These are phyloP conservation scores for Campylomormyrus tamandua DNA, from an alignment of 2,113 vertebrate species.

Conservation along the genomic window DNA sequence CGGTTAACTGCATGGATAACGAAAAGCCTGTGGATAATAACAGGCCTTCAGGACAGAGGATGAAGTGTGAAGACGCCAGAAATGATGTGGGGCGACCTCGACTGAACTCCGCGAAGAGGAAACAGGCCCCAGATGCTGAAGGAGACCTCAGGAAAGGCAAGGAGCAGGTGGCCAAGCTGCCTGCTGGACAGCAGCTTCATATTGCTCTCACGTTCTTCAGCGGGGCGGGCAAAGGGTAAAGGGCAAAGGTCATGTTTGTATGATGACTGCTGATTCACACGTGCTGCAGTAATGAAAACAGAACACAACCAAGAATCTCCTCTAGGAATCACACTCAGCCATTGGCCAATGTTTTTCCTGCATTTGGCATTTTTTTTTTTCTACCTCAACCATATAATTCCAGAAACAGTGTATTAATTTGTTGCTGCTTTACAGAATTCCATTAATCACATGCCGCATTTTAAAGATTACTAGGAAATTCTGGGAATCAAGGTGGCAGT, in stretches of 20 bases:
- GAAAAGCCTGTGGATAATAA: background rate
- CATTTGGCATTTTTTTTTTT: conserved; percentile 9
- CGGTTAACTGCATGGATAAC: background rate
- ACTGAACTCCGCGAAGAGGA: background rate
- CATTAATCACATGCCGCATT: conserved; percentile 27
- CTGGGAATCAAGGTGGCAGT: conserved; percentile 29
- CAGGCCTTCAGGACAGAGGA: background rate
- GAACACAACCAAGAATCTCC: background rate
- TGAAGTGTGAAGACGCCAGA: background rate
- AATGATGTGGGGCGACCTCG: background rate
- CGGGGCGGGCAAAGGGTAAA: background rate
- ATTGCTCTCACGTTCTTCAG: background rate
- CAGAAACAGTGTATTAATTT: conserved; percentile 8
- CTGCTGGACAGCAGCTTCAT: background rate
- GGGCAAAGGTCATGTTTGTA: conserved; percentile 3
- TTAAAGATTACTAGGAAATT: conserved; percentile 28
- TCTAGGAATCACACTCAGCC: conserved; percentile 9
- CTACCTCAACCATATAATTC: background rate
- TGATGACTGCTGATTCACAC: background rate
- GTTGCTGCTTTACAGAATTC: conserved; percentile 24
- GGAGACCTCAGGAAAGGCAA: background rate
- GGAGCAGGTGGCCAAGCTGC: background rate
- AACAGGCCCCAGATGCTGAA: background rate
- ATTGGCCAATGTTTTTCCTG: background rate
- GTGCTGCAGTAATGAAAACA: background rate